A percentile compares a stretch with the other conserved stretches of the same genome.
Evolutionary conservation across 2,113 vertebrate genomes (phyloP).

Genomic region (Heliornis fulica): DNA sequence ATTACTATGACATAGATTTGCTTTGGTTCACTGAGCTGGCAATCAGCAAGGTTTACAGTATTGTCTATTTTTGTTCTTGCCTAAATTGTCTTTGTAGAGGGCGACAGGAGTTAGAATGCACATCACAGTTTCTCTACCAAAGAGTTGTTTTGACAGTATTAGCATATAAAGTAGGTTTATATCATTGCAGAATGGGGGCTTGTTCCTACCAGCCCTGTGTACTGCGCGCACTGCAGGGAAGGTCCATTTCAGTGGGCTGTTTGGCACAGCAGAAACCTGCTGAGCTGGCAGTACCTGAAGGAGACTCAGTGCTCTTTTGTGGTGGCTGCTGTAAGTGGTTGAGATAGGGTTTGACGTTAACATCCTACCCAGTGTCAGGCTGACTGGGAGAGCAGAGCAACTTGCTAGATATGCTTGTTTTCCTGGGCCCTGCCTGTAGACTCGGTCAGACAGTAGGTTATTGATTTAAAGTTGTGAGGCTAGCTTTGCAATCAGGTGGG

Average conservation of each 20-base stretch:
- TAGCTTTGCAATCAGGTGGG: background rate
- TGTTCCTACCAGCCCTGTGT: rapidly evolving
- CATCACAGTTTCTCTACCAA: background rate
- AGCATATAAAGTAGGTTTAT: background rate
- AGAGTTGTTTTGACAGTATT: background rate
- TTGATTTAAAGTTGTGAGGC: background rate
- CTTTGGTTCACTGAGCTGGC: constrained; percentile 45
- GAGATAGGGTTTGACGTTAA: background rate
- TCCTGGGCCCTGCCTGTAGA: background rate
- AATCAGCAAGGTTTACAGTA: background rate
- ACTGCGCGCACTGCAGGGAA: rapidly evolving
- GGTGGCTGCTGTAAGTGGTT: background rate
- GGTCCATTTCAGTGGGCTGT: background rate
- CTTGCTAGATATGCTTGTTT: background rate
- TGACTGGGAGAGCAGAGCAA: rapidly evolving
- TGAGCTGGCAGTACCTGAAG: background rate
- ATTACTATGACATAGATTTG: constrained; percentile 32
- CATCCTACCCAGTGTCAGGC: background rate
- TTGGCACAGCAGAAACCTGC: background rate
- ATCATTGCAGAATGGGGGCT: rapidly evolving
- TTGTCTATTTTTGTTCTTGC: background rate
- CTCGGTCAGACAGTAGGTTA: background rate
- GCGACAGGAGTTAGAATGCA: background rate
- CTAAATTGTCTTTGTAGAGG: background rate
- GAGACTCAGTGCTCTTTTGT: background rate